These are phyloP conservation scores for Meta bourneti DNA, from an alignment of 2,888 invertebrate species.

Conservation along the genomic window DNA sequence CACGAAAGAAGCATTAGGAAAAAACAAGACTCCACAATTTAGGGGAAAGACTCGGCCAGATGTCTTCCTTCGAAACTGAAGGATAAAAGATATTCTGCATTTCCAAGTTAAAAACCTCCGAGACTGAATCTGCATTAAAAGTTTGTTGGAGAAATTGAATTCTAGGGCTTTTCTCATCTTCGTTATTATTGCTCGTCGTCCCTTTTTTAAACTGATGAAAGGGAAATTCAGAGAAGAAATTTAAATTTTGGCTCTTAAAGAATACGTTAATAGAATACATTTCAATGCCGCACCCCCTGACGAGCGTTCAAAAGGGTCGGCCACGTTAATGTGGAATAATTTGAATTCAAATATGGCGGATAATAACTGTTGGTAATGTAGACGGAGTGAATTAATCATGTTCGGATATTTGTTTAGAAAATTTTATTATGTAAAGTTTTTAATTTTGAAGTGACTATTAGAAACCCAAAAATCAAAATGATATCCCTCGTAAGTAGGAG, in stretches of 20 bases:
- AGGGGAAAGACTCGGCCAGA: background rate
- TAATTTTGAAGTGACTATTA: no score
- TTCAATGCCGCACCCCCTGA: background rate
- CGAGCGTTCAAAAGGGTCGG: background rate
- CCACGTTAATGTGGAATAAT: background rate
- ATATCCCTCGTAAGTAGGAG: no score
- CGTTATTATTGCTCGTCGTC: background rate
- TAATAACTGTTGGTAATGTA: no score
- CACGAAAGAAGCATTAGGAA: background rate
- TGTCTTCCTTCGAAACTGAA: background rate
- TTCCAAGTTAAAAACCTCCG: background rate
- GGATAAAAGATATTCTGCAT: background rate
- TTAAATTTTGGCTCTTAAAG: background rate
- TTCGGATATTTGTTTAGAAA: no score
- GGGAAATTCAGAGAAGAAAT: background rate
- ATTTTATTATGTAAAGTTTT: no score
- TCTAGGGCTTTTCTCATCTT: background rate
- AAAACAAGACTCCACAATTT: background rate
- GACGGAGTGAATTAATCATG: no score
- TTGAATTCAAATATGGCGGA: background rate
- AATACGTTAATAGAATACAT: background rate
- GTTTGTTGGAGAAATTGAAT: no score
- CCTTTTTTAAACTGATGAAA: background rate
- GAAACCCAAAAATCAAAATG: no score
- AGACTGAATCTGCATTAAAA: background rate